A percentile compares a stretch with the other conserved stretches of the same genome.
These are phyloP conservation scores for Neogale vison DNA, from an alignment of 2,113 vertebrate genomes.

Conservation along the genomic window DNA sequence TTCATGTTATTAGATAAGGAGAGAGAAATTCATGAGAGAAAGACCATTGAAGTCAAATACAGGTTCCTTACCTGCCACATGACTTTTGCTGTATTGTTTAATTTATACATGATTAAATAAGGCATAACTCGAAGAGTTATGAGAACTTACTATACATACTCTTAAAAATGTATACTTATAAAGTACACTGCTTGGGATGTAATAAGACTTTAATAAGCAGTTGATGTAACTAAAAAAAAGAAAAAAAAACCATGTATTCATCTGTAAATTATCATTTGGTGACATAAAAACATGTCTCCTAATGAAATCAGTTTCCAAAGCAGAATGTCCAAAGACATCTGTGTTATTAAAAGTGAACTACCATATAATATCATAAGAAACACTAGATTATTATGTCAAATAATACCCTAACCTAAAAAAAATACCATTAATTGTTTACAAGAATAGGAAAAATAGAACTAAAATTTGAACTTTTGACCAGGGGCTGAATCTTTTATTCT, in stretches of 20 bases:
- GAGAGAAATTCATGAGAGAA: not conserved
- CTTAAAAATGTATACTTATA: not conserved
- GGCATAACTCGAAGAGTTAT: fast-evolving
- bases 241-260: not conserved
- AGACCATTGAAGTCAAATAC: not conserved
- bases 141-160: not conserved
- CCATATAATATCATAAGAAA: not conserved
- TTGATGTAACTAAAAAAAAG: not conserved
- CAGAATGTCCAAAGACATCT: not conserved
- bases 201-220: not conserved
- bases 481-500: not conserved
- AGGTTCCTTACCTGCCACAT: not conserved
- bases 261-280: not conserved
- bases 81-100: not conserved
- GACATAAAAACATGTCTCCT: not conserved
- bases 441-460: not conserved
- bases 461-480: not conserved
- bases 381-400: not conserved
- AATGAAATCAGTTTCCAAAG: not conserved
- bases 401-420: not conserved
- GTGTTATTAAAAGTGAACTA: not conserved
- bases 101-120: not conserved
- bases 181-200: not conserved
- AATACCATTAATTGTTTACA: not conserved
- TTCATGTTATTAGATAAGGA: not conserved